Evolutionary conservation across 2,797 vertebrate genomes (phyloP).

Genomic region (Phrynocephalus guinanensis): DNA sequence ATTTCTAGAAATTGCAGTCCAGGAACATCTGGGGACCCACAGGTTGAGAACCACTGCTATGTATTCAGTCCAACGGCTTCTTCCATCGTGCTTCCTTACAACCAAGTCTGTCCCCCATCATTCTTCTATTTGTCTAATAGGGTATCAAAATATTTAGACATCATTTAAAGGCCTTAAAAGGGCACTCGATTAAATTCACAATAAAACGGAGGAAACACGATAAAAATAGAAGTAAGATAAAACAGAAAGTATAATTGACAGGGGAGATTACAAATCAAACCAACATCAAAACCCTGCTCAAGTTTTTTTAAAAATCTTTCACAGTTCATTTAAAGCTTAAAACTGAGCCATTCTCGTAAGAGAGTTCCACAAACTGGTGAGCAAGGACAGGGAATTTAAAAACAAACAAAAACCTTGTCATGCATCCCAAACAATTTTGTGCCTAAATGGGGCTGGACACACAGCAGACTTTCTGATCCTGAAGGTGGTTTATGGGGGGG

Average conservation of each 20-base stretch:
- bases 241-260: background rate
- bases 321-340: no score
- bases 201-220: background rate
- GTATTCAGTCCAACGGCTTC: background rate
- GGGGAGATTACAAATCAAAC: background rate
- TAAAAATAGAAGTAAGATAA: background rate
- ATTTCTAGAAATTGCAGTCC: no score
- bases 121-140: background rate
- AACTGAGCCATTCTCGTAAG: background rate
- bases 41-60: no score
- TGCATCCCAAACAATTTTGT: background rate
- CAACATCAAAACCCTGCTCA: background rate
- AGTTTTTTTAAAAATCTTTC: background rate
- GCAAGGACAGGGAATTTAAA: no score
- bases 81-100: background rate
- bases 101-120: background rate
- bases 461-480: background rate
- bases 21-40: no score
- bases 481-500: background rate
- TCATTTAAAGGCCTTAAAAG: background rate
- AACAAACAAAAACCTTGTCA: background rate
- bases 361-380: background rate
- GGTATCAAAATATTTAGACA: background rate
- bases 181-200: background rate
- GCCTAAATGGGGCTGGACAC: background rate